Percentiles rank a stretch among this genome's conserved stretches.
These are phyloP conservation scores for Tangara arthus DNA, from an alignment of 2,797 vertebrate genomes.

Conservation along the genomic window DNA sequence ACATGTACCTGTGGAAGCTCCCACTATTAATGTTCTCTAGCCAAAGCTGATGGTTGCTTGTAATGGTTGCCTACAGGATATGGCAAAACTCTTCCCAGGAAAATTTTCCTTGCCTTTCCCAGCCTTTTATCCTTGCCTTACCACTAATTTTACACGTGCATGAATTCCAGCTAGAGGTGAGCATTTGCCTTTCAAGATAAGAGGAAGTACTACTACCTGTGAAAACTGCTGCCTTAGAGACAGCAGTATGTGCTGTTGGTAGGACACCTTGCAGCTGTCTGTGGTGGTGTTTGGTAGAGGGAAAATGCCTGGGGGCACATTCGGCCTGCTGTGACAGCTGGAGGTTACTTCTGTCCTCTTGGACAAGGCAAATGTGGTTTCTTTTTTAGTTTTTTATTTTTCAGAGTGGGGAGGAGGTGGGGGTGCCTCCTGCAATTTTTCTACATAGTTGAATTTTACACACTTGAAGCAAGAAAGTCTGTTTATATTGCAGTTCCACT, in stretches of 20 bases:
- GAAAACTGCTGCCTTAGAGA: neutral
- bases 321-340: neutral
- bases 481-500: neutral
- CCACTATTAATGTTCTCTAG: neutral
- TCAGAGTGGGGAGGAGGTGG: rapidly evolving
- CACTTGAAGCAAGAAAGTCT: neutral
- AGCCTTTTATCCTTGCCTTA: neutral
- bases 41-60: neutral
- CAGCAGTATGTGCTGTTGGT: neutral
- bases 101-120: neutral
- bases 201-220: neutral
- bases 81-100: neutral
- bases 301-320: neutral
- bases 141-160: neutral
- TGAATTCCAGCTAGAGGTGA: neutral
- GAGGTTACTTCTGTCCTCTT: neutral
- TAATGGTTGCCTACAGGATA: neutral
- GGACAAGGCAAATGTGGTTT: neutral
- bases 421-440: neutral
- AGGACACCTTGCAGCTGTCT: neutral
- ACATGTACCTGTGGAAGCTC: neutral
- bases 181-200: neutral
- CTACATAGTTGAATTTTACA: neutral
- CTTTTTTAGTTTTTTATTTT: neutral
- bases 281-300: neutral